Percentiles rank a stretch among this genome's conserved stretches.
Conservation (phyloP, 2,888 invertebrate genomes). For the Pocota personata region DNA sequence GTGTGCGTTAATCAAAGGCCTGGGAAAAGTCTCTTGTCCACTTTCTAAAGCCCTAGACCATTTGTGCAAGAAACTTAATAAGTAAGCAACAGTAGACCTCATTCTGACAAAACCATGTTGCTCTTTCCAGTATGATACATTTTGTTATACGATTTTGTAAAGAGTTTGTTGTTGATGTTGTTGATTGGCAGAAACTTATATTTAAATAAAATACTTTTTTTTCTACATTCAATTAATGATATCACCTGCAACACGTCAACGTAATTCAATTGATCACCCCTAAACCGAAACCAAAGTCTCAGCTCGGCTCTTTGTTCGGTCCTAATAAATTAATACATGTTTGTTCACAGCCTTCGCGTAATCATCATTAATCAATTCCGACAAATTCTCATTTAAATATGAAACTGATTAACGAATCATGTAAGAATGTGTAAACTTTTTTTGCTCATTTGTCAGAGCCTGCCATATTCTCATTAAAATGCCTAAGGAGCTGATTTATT, state of each 20-base stretch:
- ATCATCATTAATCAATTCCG: slow-evolving; percentile 63
- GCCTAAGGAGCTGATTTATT: slow-evolving; percentile 34
- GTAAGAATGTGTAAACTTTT: slow-evolving; percentile 58
- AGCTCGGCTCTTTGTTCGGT: neutral
- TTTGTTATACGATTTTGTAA: too few relatives aligned
- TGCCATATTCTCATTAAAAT: slow-evolving; percentile 26
- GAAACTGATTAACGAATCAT: slow-evolving; percentile 64
- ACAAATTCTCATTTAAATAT: slow-evolving; percentile 70
- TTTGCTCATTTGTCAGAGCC: slow-evolving; percentile 59
- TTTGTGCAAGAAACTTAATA: too few relatives aligned
- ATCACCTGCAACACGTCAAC: slow-evolving; percentile 37
- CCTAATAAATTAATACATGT: slow-evolving; percentile 53
- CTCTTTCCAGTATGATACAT: too few relatives aligned
- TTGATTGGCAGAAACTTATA: too few relatives aligned
- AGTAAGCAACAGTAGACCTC: too few relatives aligned
- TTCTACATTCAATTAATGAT: slow-evolving; percentile 48
- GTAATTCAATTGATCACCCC: slow-evolving; percentile 13
- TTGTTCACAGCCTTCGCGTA: slow-evolving; percentile 34
- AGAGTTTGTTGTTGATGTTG: too few relatives aligned
- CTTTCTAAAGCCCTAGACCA: too few relatives aligned
- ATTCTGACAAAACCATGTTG: too few relatives aligned
- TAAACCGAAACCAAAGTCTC: slow-evolving; percentile 11
- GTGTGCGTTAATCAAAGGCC: too few relatives aligned
- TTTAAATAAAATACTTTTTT: slow-evolving; percentile 18
- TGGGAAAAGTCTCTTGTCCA: too few relatives aligned